These are phyloP conservation scores for Elachura formosa DNA, from an alignment of 2,113 vertebrate genomes.

Conservation along the genomic window DNA sequence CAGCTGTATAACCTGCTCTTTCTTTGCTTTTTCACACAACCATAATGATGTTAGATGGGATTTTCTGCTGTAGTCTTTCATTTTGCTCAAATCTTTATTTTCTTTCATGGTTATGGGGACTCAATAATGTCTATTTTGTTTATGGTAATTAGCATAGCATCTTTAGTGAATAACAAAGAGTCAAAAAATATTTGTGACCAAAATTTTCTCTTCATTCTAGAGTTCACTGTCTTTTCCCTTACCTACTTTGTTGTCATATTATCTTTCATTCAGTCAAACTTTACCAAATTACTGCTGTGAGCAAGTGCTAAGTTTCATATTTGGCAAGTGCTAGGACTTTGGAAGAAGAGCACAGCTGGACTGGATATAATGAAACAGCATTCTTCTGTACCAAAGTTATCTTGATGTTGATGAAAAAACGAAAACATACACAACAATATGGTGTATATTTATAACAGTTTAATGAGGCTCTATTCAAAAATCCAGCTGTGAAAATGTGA, in stretches of 20 bases:
- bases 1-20: neutral
- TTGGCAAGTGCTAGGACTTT: neutral
- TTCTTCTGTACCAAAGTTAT: conserved; percentile 30
- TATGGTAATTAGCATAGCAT: neutral
- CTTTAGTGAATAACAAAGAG: neutral
- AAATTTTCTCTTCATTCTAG: neutral
- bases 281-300: neutral
- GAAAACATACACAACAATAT: neutral
- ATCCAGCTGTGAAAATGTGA: conserved; percentile 57
- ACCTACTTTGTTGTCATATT: neutral
- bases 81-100: neutral
- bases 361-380: conserved; percentile 6
- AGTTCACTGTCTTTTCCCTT: neutral
- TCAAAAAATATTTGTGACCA: neutral
- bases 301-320: neutral
- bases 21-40: neutral
- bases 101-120: neutral
- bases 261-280: neutral
- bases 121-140: neutral
- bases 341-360: conserved; percentile 57
- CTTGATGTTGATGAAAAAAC: conserved; percentile 11
- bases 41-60: neutral
- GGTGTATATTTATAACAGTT: conserved; percentile 41
- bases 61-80: neutral
- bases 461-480: conserved; percentile 57